Evolutionary conservation across 2,888 invertebrate genomes (phyloP).

Genomic region (Rhagonycha lutea): DNA sequence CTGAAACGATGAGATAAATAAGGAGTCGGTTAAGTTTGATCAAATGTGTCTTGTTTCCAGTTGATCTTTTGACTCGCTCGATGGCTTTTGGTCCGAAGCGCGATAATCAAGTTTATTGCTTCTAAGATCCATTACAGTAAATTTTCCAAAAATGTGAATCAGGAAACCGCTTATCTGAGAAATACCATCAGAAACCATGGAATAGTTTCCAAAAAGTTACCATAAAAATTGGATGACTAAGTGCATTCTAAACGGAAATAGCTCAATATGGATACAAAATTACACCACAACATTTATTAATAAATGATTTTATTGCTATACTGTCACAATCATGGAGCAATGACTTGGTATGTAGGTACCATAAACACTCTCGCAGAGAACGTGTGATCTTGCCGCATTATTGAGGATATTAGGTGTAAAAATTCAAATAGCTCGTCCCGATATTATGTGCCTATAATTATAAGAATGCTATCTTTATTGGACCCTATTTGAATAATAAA

Average conservation of each 20-base stretch:
- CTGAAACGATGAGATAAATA: no score
- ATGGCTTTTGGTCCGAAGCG: background rate
- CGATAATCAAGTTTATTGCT: background rate
- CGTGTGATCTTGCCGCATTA: slow-evolving; percentile 27
- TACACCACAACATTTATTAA: background rate
- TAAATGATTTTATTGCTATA: slow-evolving; percentile 21
- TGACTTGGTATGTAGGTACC: slow-evolving; percentile 13
- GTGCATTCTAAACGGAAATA: background rate
- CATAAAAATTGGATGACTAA: background rate
- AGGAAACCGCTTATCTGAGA: background rate
- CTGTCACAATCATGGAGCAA: slow-evolving; percentile 16
- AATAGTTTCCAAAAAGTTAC: background rate
- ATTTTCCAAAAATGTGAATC: background rate
- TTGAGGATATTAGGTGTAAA: slow-evolving; percentile 29
- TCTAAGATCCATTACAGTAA: background rate
- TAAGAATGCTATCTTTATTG: slow-evolving; percentile 22
- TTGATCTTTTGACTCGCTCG: background rate
- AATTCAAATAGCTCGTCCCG: slow-evolving; percentile 20
- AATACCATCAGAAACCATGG: background rate
- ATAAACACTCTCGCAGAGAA: slow-evolving; percentile 12
- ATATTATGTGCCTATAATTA: slow-evolving; percentile 10
- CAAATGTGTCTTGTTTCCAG: no score
- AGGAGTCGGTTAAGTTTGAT: no score
- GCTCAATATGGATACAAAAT: background rate
- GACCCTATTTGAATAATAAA: background rate